phyloP scores from a whole-genome alignment of 2,888 invertebrate species.

The Lapara coniferarum region DNA sequence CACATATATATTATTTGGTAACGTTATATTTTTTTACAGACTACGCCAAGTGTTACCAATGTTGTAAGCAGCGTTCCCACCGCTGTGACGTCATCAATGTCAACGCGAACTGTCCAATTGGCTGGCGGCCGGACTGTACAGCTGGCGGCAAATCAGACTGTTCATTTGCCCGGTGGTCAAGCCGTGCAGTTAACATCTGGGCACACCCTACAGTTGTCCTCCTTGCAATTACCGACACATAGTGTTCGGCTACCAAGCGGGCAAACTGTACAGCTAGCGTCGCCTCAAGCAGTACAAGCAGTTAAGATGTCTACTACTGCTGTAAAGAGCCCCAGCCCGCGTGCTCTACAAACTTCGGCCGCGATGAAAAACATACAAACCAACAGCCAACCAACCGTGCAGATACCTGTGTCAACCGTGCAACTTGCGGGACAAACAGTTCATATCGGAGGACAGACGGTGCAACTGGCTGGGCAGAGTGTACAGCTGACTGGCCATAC shows the following conservation, averaged over 20 bases:
- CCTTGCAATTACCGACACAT: constrained; percentile 66
- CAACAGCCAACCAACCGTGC: constrained; percentile 51
- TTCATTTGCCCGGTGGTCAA: constrained; percentile 60
- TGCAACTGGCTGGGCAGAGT: constrained; percentile 69
- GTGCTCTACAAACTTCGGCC: constrained; percentile 51
- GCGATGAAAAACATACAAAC: constrained; percentile 51
- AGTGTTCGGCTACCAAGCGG: constrained; percentile 72
- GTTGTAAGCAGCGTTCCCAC: constrained; percentile 61
- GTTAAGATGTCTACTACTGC: constrained; percentile 54
- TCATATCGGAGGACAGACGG: constrained; percentile 70
- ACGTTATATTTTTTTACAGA: constrained; percentile 48
- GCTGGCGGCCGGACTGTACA: constrained; percentile 72
- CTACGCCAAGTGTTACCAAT: constrained; percentile 50
- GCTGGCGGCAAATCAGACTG: constrained; percentile 63
- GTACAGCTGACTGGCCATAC: constrained; percentile 77
- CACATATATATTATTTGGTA: neutral
- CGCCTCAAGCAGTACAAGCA: constrained; percentile 62
- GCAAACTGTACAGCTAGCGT: constrained; percentile 71
- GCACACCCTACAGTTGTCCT: constrained; percentile 64
- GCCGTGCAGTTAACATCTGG: constrained; percentile 59
- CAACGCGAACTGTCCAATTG: constrained; percentile 66
- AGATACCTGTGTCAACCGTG: constrained; percentile 68
- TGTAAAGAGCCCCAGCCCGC: constrained; percentile 52
- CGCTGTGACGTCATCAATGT: constrained; percentile 51
- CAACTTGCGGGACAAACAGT: constrained; percentile 69